Percentiles rank a stretch among this genome's conserved stretches.
These are phyloP conservation scores for Phaonia tiefii DNA, from an alignment of 2,888 invertebrate species.

Conservation along the genomic window DNA sequence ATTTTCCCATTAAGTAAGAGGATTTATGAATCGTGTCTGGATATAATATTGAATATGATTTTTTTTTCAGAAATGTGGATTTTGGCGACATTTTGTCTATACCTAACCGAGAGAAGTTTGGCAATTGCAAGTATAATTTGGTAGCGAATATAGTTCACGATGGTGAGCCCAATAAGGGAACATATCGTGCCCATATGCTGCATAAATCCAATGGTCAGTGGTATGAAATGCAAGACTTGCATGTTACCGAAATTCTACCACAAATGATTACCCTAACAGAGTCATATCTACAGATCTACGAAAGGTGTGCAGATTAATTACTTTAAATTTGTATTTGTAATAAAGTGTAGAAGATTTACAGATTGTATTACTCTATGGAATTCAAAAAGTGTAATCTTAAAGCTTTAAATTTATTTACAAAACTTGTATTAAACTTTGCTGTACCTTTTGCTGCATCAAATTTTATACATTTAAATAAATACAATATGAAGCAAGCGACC, in stretches of 20 bases:
- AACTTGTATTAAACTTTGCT: no score
- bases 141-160: slow-evolving; percentile 99
- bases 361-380: no score
- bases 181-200: slow-evolving; percentile 95
- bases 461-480: no score
- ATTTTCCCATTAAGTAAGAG: slow-evolving; percentile 98
- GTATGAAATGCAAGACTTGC: slow-evolving; percentile 98
- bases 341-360: no score
- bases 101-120: slow-evolving; percentile 89
- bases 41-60: neutral
- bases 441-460: no score
- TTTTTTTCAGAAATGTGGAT: slow-evolving; percentile 90
- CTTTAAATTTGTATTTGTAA: no score
- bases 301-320: slow-evolving; percentile 76
- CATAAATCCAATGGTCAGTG: slow-evolving; percentile 93
- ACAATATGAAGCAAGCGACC: no score
- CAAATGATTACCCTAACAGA: slow-evolving; percentile 99
- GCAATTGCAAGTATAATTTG: slow-evolving; percentile 95
- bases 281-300: slow-evolving; percentile 97
- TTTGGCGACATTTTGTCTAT: slow-evolving; percentile 96
- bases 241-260: slow-evolving; percentile 98
- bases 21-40: neutral
- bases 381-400: no score
- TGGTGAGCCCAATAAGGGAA: slow-evolving; percentile 96
- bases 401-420: no score